Base-by-base conservation (phyloP, 2,113 vertebrate genomes). In the zebrafish (Danio rerio) region DNA sequence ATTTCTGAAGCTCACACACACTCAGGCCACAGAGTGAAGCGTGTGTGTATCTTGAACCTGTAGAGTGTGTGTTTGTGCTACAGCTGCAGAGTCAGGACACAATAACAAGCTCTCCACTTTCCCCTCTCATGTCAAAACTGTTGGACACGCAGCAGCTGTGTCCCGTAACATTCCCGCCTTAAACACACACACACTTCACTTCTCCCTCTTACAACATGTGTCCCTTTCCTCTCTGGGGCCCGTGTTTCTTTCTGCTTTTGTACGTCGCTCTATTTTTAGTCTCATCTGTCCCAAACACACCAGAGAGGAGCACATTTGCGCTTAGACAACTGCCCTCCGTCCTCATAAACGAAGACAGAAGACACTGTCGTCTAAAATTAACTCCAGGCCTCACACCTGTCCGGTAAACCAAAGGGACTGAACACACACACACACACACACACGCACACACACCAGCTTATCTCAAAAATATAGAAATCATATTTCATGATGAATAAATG, bases 201-300 rank as follows among this genome's bases (percentile, higher is more conserved):
- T 61, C 56, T 78, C 20, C 43, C 58, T 77, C 58, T 50, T 16
- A 15, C 20, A 70, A 59, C 80, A 73, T 63, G 40, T 61, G 56
- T 56, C 42, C 49, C 13, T 59, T 47, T 31, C 8, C 80, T 74
- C 31, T 53, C 40, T 43, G 45, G 47, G 68, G 31, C 68, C 6
- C 49, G 52, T 73, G 45, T 73, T 13, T 72, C 55, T 72, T n/a
- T 72, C 9, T 15, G 5, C 16, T 45, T 53, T 65, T 55, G 9
- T 20, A 61, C 53, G 49, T 49, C 69, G 40, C 43, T 18, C 63
- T 84, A 82, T 82, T 78, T 81, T 82, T 78, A 85, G 80, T 58
- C 50, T 52, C 83, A 81, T 70, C 50, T 84, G 78, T 56, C 21
- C 47, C 21, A 11, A 78, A 63, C 63, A 81, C 45, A 53, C 45